Percentiles rank a stretch among this genome's conserved stretches.
Conservation (phyloP, 2,113 vertebrate genomes). For the Larimichthys polyactis region DNA sequence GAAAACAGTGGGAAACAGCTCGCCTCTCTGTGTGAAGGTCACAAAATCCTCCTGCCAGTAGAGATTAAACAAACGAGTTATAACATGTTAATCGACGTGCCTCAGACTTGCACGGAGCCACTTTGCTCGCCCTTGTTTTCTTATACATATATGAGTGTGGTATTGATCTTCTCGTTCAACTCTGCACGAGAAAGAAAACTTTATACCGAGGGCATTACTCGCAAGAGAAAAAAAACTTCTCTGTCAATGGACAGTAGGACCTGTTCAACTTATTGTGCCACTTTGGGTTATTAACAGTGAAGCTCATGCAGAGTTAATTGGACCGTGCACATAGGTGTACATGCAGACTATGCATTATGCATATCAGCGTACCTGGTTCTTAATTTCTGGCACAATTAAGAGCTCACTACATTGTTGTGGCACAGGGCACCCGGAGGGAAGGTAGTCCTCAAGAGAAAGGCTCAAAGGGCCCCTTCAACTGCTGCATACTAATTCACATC, state of each 20-base stretch:
- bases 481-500: conserved; percentile 57
- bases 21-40: not conserved
- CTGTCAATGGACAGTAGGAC: not conserved
- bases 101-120: not conserved
- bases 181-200: not conserved
- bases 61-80: not conserved
- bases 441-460: conserved; percentile 33
- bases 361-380: conserved; percentile 9
- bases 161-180: not conserved
- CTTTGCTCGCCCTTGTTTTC: not conserved
- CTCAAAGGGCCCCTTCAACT: conserved; percentile 24
- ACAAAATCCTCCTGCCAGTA: not conserved
- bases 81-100: not conserved
- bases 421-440: conserved; percentile 48
- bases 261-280: conserved; percentile 2
- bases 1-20: not conserved
- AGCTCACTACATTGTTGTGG: conserved; percentile 34
- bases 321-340: not conserved
- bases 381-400: conserved; percentile 53
- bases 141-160: not conserved
- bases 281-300: conserved; percentile 20
- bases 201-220: not conserved
- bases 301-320: conserved; percentile 31
- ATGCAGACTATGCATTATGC: conserved; percentile 1
- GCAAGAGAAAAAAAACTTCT: not conserved